These are phyloP conservation scores for Acropora tenuis DNA, from an alignment of 64 coral and sea anemone species.

Conservation along the genomic window DNA sequence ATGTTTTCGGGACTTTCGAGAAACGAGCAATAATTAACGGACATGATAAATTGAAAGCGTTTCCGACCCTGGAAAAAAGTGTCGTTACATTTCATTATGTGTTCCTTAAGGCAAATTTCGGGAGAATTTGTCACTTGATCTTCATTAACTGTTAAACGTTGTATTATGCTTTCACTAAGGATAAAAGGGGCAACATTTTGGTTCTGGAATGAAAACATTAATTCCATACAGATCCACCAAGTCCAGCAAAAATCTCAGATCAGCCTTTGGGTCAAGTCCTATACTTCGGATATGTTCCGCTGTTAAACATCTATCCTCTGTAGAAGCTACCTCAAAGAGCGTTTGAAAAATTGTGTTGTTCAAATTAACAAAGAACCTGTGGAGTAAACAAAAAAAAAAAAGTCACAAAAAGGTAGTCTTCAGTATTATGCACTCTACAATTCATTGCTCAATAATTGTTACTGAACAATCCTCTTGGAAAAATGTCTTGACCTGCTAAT, in stretches of 20 bases:
- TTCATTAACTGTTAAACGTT: neutral
- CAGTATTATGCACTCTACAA: neutral
- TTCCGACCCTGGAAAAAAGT: too few species aligned
- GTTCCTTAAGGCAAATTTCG: neutral
- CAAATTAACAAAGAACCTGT: constrained; percentile 94
- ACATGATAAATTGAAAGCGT: too few species aligned
- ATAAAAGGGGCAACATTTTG: constrained; percentile 87
- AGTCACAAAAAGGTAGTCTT: neutral
- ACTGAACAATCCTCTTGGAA: too few species aligned
- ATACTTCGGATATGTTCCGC: constrained; percentile 73
- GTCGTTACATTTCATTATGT: neutral
- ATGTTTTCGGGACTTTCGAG: too few species aligned
- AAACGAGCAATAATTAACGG: too few species aligned
- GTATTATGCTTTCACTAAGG: too few species aligned
- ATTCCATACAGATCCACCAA: constrained; percentile 96
- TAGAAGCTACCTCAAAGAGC: constrained; percentile 93
- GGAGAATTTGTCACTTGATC: neutral
- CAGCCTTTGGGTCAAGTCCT: constrained; percentile 92
- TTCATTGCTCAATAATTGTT: too few species aligned
- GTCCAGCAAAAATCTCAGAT: constrained; percentile 78
- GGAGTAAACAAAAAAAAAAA: neutral
- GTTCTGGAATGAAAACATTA: constrained; percentile 85
- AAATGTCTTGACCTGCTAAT: too few species aligned
- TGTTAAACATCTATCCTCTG: constrained; percentile 84
- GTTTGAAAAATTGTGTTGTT: constrained; percentile 95